Evolutionary conservation across 2,113 vertebrate species (phyloP).

Genomic region (Meles meles): DNA sequence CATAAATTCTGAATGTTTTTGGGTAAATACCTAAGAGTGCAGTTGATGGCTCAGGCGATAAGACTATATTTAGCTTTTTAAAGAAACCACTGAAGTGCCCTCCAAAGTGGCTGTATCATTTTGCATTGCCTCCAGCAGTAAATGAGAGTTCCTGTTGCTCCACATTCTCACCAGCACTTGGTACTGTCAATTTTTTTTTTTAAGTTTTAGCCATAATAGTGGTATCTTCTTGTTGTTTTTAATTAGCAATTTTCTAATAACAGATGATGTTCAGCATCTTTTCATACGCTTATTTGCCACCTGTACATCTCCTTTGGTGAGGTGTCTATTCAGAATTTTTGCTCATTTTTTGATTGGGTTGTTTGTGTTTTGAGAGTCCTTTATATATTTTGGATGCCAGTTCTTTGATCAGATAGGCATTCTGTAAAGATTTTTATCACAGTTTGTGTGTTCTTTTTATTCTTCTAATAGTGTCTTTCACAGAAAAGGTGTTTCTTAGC

Average conservation of each 20-base stretch:
- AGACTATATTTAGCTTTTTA: not conserved
- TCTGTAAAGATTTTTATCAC: not conserved
- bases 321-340: not conserved
- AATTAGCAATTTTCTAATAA: not conserved
- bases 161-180: not conserved
- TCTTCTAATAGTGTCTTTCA: not conserved
- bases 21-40: not conserved
- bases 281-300: not conserved
- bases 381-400: not conserved
- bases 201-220: not conserved
- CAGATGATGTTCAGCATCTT: not conserved
- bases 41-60: not conserved
- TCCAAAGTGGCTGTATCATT: not conserved
- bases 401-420: not conserved
- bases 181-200: not conserved
- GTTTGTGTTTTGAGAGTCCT: not conserved
- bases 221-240: not conserved
- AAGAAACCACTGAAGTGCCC: not conserved
- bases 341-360: not conserved
- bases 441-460: not conserved
- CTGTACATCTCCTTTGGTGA: not conserved
- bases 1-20: constrained; percentile 9
- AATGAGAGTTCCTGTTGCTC: not conserved
- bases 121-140: not conserved
- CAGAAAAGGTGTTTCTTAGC: not conserved